Conservation (phyloP, 2,888 invertebrate genomes). For the Parnassius orleans region DNA sequence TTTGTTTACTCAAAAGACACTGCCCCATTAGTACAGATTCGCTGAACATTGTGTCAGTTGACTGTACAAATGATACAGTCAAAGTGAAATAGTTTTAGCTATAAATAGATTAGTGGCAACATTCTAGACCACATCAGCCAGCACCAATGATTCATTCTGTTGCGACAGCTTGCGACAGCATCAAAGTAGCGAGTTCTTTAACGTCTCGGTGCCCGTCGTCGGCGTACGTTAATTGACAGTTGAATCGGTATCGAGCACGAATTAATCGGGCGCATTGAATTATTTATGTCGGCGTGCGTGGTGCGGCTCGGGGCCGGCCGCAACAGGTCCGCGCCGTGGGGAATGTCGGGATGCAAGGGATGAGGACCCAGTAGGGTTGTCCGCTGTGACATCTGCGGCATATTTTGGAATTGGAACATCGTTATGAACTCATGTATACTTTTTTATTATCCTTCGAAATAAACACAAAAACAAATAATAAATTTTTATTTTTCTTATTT, state of each 20-base stretch:
- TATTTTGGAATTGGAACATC: no score
- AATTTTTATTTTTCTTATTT: no score
- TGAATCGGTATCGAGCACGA: constrained; percentile 72
- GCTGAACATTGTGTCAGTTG: no score
- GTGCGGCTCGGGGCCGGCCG: constrained; percentile 43
- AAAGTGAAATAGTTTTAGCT: not conserved
- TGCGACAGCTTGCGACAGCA: constrained; percentile 21
- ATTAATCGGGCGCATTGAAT: constrained; percentile 74
- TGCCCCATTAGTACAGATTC: no score
- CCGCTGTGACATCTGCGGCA: not conserved
- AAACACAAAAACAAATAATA: no score
- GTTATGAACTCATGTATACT: no score
- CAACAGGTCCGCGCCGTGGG: constrained; percentile 74
- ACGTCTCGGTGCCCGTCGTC: constrained; percentile 32
- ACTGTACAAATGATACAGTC: not conserved
- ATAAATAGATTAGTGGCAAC: constrained; percentile 11
- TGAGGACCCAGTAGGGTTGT: constrained; percentile 29
- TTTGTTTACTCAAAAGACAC: no score
- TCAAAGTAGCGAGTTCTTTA: constrained; percentile 30
- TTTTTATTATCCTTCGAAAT: no score
- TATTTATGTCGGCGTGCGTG: constrained; percentile 64
- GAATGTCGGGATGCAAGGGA: constrained; percentile 61
- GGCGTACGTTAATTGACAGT: constrained; percentile 70
- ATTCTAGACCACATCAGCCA: constrained; percentile 21
- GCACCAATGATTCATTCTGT: constrained; percentile 22